A percentile compares a stretch with the other conserved stretches of the same genome.
These are phyloP conservation scores for Leptodirus hochenwartii DNA, from an alignment of 2,888 invertebrate genomes.

Conservation along the genomic window DNA sequence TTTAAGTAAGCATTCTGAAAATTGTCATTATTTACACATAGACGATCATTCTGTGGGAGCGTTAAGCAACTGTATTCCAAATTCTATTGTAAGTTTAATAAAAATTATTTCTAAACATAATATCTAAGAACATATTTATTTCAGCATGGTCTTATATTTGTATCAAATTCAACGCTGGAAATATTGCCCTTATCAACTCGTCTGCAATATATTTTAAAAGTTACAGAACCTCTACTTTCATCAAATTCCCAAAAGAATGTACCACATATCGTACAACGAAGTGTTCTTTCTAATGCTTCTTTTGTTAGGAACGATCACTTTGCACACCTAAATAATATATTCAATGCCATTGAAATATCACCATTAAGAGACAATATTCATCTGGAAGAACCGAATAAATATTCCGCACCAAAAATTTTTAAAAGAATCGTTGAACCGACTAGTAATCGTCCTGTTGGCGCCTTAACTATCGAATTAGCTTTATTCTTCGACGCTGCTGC, in stretches of 20 bases:
- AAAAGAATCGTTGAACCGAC: no score
- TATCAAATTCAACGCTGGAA: constrained; percentile 48
- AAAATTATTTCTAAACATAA: not conserved
- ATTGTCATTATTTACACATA: constrained; percentile 47
- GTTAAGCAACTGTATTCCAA: constrained; percentile 44
- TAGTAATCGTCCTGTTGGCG: constrained; percentile 10
- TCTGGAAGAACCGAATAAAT: no score
- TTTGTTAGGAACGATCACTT: constrained; percentile 26
- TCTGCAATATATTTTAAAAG: constrained; percentile 25
- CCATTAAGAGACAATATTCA: no score
- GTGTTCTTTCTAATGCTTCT: constrained; percentile 27
- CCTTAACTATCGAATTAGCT: constrained; percentile 44
- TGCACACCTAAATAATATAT: constrained; percentile 13
- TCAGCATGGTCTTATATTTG: constrained; percentile 49
- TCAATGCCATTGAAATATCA: no score
- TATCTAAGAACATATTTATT: constrained; percentile 6
- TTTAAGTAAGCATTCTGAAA: constrained; percentile 21
- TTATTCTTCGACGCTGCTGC: constrained; percentile 59
- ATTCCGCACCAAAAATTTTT: no score
- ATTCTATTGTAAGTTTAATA: constrained; percentile 38
- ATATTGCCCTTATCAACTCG: constrained; percentile 40
- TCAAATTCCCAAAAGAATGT: constrained; percentile 12
- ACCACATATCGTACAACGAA: constrained; percentile 39
- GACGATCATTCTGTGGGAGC: constrained; percentile 41
- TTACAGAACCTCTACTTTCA: constrained; percentile 20